Evolutionary conservation across 2,888 invertebrate species (phyloP), one percentile per base, ranked within the genome.

Genomic region (Orthonevra nobilis): DNA sequence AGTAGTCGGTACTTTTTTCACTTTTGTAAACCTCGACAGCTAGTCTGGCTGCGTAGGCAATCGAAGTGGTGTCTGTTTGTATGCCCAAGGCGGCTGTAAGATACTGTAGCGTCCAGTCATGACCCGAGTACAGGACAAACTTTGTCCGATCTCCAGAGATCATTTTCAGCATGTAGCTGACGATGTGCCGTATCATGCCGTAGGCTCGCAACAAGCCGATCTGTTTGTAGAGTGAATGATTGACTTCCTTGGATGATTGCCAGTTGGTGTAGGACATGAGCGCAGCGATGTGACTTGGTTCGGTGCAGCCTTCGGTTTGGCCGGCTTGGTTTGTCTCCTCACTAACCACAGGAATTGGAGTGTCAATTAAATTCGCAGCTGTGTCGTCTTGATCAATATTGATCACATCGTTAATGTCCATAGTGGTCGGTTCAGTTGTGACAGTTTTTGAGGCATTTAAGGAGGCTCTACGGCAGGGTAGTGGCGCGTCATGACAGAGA

Each of bases 41-140:
- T 83, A 98, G 90, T 58, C 98, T 90, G 0, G 97, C 93, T 0
- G 96, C 97, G 86, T 97, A 98, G 15, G 94, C 93, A 42, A 97
- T 93, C 79, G 94, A 91, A 9, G 93, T 92, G 26, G 85, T 85
- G 1, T 86, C 86, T 0, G 86, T 86, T 20, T 82, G 83, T 81
- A 92, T 90, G 0, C 97, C 97, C 46, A 98, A 86, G 0, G 96
- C 95, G 1, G 94, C 90, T 1, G 95, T 92, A 30, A 98, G 88
- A 81, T 96, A 95, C 84, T 96, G 95, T 30, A 98, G 85, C 0
- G 97, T 97, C 84, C 95, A 94, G 87, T 98, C 98, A 84, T 98
- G 98, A 0, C 97, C 97, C 0, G 97, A 97, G 86, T 95, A 96
- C 0, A 96, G 84, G 0, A 95, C 93, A 64, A 96, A 91, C 84